A percentile compares a stretch with the other conserved stretches of the same genome.
phyloP scores from a whole-genome alignment of 2,797 vertebrate genomes.

The Vultur gryphus region DNA sequence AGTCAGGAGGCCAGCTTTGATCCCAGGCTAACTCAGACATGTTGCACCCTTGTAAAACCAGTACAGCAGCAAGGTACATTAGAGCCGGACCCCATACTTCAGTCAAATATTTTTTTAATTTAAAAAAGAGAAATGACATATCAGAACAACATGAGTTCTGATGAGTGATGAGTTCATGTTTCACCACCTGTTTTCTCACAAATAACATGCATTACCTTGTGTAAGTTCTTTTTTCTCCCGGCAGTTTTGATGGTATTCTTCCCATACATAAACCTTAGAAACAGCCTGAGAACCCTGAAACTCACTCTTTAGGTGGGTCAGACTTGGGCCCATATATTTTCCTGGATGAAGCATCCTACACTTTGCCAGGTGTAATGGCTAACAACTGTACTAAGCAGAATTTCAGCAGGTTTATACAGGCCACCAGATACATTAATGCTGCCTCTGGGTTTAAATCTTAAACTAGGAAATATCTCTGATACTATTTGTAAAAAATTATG shows the following conservation, averaged over 20 bases:
- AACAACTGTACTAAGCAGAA: not conserved
- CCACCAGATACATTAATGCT: not conserved
- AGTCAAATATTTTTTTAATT: not conserved
- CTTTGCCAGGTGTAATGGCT: not conserved
- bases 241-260: not conserved
- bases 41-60: not conserved
- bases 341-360: fast-evolving
- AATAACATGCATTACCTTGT: not conserved
- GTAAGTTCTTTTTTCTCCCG: not conserved
- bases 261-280: not conserved
- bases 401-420: not conserved
- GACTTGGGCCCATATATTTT: not conserved
- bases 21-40: not conserved
- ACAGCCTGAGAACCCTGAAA: not conserved
- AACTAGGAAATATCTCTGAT: not conserved
- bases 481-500: not conserved
- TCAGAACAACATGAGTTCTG: not conserved
- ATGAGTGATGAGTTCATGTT: not conserved
- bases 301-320: not conserved
- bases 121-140: not conserved
- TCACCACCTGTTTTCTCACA: not conserved
- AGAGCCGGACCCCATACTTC: not conserved
- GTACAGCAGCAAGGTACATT: not conserved
- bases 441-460: not conserved
- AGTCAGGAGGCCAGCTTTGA: not conserved